Base-by-base conservation (phyloP, 35 echinoderm and acorn worm species). In the Anneissia japonica region DNA sequence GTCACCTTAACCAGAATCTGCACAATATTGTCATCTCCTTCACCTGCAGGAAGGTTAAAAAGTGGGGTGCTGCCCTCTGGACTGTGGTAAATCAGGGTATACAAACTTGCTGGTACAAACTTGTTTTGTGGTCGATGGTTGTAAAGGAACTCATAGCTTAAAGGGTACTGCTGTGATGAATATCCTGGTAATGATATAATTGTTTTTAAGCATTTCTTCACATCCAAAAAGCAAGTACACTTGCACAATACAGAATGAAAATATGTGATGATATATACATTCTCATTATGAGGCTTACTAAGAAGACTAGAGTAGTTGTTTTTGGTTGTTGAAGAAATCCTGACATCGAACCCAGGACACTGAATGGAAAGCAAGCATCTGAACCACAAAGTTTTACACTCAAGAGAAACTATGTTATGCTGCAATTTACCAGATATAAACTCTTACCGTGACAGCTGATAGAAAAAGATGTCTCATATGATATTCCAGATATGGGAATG, bases 391-490 rank as follows among this genome's bases (percentile, higher is more conserved):
- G n/a, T n/a, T n/a, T n/a, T n/a, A n/a, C n/a, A n/a, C n/a, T n/a
- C n/a, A n/a, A n/a, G n/a, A n/a, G n/a, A n/a, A n/a, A n/a, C n/a
- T n/a, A n/a, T n/a, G n/a, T n/a, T n/a, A n/a, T n/a, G n/a, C n/a
- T n/a, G n/a, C n/a, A n/a, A n/a, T n/a, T n/a, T n/a, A n/a, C n/a
- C n/a, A n/a, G n/a, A n/a, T n/a, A n/a, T n/a, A n/a, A n/a, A n/a
- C n/a, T 32, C 32, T 35, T 88, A 92, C 91, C 91, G 81, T 72
- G 7, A 78, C 91, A 93, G 34, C 76, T 37, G 36, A 93, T 85
- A n/a, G 75, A 39, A 39, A 89, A 93, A 31, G 88, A 46, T 37
- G 91, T 93, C 6, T 84, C 45, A 5, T 86, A 56, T 39, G 87
- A 87, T 73, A 38, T 84, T 45, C 91, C 91, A 28, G 75, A 55